Evolutionary conservation across 1,140 invertebrate genomes (phyloP), one percentile per base, ranked within the genome.

Genomic region (Centruroides sculpturatus): DNA sequence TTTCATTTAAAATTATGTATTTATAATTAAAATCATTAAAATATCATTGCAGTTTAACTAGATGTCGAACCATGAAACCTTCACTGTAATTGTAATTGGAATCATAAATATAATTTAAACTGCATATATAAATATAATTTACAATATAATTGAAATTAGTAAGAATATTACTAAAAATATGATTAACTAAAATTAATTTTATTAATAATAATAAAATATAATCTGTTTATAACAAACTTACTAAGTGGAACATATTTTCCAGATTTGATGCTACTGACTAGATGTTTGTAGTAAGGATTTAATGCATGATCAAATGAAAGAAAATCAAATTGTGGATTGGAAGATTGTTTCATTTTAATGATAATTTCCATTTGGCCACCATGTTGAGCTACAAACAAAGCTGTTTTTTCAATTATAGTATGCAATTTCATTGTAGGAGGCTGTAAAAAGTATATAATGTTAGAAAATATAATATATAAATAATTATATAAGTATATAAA

Each of bases 361-460:
- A 98, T 79, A 58, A 99, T 96, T 77, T 99, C 95, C 93, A 98
- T 97, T 77, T 99, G 96, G 46, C 83, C 79, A 1, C 94, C 95
- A 73, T 98, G 93, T 52, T 82, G 79, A 62, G 87, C 85, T 64
- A 99, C 91, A 76, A 98, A 98, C 56, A 83, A 76, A 0, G 95
- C 93, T 1, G 96, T 99, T 76, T 94, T 97, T 71, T 95, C 91
- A 69, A 99, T 97, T 57, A 97, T 90, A 5, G 87, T 84, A 75
- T 96, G 90, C 66, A 88, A 80, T 71, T 97, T 98, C 68, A 86
- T 81, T 6, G 85, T 89, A 65, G 85, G 83, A n/a, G 95, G 95
- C 90, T 97, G 73, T 65, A 81, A 75, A 68, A 68, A 66, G 57
- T 56, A 6, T 41, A 6, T 41, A 41, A 41, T 6, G 8, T 41